Conservation (phyloP, 2,797 vertebrate genomes). For the Mormyrus proboscirostris region DNA sequence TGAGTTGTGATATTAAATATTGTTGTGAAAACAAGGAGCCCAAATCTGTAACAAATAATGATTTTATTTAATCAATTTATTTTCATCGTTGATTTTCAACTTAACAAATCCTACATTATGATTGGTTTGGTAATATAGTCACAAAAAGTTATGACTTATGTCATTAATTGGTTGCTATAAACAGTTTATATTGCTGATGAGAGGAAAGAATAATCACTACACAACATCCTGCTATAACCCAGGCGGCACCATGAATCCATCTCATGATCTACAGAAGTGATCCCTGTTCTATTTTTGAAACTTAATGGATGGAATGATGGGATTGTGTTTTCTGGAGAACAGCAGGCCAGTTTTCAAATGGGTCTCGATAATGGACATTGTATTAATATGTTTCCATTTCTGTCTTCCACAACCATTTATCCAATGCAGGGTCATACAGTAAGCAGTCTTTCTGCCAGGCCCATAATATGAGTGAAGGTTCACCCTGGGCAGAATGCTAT, state of each 20-base stretch:
- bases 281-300: conserved; percentile 7
- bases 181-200: neutral
- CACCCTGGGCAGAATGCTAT: neutral
- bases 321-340: conserved; percentile 1
- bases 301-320: conserved; percentile 3
- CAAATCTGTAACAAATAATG: neutral
- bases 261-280: neutral
- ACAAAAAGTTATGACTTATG: neutral
- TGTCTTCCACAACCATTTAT: neutral
- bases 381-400: conserved; percentile 6
- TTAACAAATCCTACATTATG: neutral
- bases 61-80: neutral
- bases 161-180: neutral
- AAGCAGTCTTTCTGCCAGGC: neutral
- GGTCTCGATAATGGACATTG: neutral
- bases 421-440: neutral
- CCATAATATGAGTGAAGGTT: neutral
- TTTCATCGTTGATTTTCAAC: neutral
- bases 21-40: neutral
- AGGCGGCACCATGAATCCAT: neutral
- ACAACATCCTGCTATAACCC: neutral
- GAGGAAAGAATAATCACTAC: neutral
- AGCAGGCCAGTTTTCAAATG: conserved; percentile 1
- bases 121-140: neutral
- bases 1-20: neutral